Evolutionary conservation across 2,113 vertebrate species (phyloP), one percentile per base, ranked within the genome.

Genomic region (Galbula dea): DNA sequence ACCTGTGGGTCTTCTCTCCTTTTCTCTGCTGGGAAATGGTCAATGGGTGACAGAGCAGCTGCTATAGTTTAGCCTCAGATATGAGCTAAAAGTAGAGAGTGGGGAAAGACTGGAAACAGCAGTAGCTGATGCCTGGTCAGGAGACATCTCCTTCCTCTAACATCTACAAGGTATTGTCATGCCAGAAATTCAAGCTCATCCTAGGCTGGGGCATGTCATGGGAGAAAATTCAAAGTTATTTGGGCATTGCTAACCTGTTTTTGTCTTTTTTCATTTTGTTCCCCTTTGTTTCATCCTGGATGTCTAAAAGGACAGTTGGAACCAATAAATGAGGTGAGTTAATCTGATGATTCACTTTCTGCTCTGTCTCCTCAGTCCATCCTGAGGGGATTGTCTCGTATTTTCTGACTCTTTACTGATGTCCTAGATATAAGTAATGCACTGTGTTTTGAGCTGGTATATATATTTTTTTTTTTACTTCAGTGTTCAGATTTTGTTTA

Each of bases 271-370:
- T 96, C 78, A 76, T 89, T 97, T 85, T 96, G 72, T 80, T 85
- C 61, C 76, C 78, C 75, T 75, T 90, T 97, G 91, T 97, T 97
- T 95, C 92, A 71, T 91, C 69, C 21, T 94, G 97, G 94, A 97
- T 98, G 96, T 98, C 97, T 98, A 98, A 99, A 99, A 99, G 98
- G 98, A 98, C 98, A 99, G 98, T 96, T 99, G 98, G 98, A 99
- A 97, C 98, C 98, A 95, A 98, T 98, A 97, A 98, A 98, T 87
- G 98, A 99, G 98, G 98, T 99, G 98, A 97, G 98, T 97, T 96
- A 91, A 98, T 97, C 74, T 65, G 75, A 83, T 96, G 95, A 95
- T 96, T 94, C 90, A 84, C 94, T 92, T 95, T 69, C 43, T 0
- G 11, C 72, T 94, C 69, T 88, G 73, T 94, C 93, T 96, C 91